Base-by-base conservation (phyloP, 2,113 vertebrate species). In the Spermophilus dauricus region DNA sequence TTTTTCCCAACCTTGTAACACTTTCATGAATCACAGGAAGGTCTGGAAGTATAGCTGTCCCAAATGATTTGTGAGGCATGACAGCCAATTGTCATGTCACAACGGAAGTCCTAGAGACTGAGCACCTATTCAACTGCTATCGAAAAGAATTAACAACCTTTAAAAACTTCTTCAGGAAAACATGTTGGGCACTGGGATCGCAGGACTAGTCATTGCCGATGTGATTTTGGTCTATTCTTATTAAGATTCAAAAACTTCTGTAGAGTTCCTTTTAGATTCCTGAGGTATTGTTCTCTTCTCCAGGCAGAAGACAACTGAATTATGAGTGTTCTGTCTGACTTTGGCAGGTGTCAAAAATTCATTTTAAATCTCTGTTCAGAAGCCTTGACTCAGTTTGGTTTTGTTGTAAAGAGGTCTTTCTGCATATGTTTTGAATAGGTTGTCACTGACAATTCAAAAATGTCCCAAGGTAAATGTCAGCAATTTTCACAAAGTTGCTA, bases 361-460 rank as follows among this genome's bases (percentile, higher is more conserved):
- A 76, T 39, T 95, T 96, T 51, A 97, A 75, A 32, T 80, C 61
- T 82, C 48, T 82, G 34, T 94, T 96, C 83, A 65, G 69, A 93
- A 95, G 42, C 58, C 39, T 82, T 70, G 37, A 76, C 82, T 88
- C 58, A 61, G 28, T 89, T 96, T 87, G 78, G 51, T 87, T 93
- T 95, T 89, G 78, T 58, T 83, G 22, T 69, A 34, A 82, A 58
- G 70, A 89, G 42, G 34, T 17, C 65, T 39, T 77, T 39, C 78
- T 84, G 63, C 48, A 16, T 48, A 34, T 17, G 6, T 83, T 91
- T 32, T 58, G 48, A 75, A 61, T n/a, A 83, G 75, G 28, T 78
- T 94, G 76, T 91, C 61, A 76, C 34, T 83, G 37, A 37, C 65
- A 78, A 20, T 82, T 97, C 39, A 58, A 95, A 83, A 76, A 83